Evolutionary conservation across 2,113 vertebrate species (phyloP).

Genomic region (Hippolais icterina): DNA sequence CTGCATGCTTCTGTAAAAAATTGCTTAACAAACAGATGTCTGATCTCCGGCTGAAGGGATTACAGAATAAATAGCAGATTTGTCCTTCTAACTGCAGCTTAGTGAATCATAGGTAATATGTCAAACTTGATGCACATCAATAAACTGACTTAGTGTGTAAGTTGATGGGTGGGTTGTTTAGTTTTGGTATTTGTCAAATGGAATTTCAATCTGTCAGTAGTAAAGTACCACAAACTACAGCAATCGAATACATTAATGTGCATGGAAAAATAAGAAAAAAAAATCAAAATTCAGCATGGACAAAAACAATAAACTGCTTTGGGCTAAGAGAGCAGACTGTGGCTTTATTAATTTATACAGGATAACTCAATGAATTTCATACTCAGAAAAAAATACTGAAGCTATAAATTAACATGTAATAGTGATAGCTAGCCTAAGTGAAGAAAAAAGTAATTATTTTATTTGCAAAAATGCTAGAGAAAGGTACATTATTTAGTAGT

Average conservation of each 20-base stretch:
- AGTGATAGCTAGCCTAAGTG: neutral
- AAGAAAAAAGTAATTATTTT: neutral
- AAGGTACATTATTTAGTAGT: neutral
- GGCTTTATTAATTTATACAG: neutral
- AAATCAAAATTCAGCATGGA: neutral
- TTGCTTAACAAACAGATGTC: slow-evolving; percentile 41
- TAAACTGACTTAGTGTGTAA: neutral
- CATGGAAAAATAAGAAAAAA: neutral
- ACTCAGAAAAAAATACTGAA: neutral
- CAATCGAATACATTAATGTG: neutral
- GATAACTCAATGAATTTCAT: neutral
- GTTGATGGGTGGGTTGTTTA: neutral
- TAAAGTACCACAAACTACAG: neutral
- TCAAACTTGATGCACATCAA: neutral
- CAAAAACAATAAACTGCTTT: neutral
- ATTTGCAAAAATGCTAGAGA: neutral
- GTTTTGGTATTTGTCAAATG: neutral
- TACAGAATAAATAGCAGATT: slow-evolving; percentile 37
- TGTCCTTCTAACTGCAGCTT: neutral
- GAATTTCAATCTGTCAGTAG: neutral
- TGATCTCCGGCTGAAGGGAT: slow-evolving; percentile 18
- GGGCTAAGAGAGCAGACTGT: neutral
- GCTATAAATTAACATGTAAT: neutral
- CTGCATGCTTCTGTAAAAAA: neutral
- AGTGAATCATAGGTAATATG: neutral